These are phyloP conservation scores for Pipa parva DNA, from an alignment of 2,113 vertebrate genomes.

Conservation along the genomic window DNA sequence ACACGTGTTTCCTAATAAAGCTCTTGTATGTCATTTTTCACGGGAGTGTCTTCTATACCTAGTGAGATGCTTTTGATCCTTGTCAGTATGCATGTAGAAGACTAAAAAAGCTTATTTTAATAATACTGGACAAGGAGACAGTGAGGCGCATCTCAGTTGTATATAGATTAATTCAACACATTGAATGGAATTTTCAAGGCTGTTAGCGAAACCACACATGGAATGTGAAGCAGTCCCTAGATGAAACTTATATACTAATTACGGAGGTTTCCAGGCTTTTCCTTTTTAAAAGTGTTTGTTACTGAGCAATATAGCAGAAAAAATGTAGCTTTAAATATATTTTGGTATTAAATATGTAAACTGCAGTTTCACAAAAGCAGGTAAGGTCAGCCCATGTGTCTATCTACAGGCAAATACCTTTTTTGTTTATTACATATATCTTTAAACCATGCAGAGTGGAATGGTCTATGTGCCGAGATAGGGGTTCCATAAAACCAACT, in stretches of 20 bases:
- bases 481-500: too few species aligned
- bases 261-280: too few species aligned
- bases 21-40: conserved; percentile 11
- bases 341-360: too few species aligned
- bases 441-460: too few species aligned
- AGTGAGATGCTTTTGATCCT: conserved; percentile 18
- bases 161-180: conserved; percentile 27
- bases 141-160: conserved; percentile 26
- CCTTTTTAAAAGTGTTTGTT: too few species aligned
- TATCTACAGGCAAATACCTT: too few species aligned
- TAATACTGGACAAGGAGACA: conserved; percentile 20
- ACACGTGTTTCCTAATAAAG: conserved; percentile 33
- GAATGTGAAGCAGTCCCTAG: not conserved
- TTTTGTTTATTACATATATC: too few species aligned
- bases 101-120: conserved; percentile 16
- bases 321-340: too few species aligned
- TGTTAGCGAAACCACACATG: not conserved
- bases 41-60: conserved; percentile 20
- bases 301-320: too few species aligned
- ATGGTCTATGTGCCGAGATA: too few species aligned
- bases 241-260: not conserved
- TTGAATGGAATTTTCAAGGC: not conserved
- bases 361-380: too few species aligned
- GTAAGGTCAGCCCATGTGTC: too few species aligned
- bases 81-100: not conserved